phyloP scores from a whole-genome alignment of 2,888 invertebrate species.

The Ormia ochracea region DNA sequence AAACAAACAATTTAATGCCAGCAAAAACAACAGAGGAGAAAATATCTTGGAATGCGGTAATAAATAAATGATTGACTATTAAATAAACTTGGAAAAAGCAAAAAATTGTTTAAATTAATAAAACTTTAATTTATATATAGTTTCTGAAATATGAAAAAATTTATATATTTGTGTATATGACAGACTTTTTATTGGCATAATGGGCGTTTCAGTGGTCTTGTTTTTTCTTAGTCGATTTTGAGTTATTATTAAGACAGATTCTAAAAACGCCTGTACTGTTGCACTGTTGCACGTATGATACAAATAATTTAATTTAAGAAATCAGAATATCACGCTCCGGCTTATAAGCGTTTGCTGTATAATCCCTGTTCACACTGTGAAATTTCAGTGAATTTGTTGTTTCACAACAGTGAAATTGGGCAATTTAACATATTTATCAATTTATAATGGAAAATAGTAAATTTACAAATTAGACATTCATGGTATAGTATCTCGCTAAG shows the following conservation, averaged over 20 bases:
- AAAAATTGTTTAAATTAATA: slow-evolving; percentile 24
- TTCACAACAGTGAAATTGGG: too few relatives aligned
- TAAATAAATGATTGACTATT: slow-evolving; percentile 36
- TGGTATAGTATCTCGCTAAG: too few relatives aligned
- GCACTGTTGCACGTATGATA: too few relatives aligned
- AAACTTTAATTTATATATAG: neutral
- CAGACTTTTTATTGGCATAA: slow-evolving; percentile 10
- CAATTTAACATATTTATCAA: too few relatives aligned
- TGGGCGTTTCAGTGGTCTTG: slow-evolving; percentile 2
- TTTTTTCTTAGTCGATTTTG: slow-evolving; percentile 2
- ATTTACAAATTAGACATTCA: too few relatives aligned
- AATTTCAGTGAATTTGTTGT: too few relatives aligned
- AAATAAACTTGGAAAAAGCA: slow-evolving; percentile 18
- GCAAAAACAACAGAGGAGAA: neutral
- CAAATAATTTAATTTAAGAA: too few relatives aligned
- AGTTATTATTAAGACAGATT: slow-evolving; percentile 6
- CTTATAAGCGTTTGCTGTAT: too few relatives aligned
- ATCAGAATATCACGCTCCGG: neutral
- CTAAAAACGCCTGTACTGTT: too few relatives aligned
- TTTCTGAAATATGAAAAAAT: neutral
- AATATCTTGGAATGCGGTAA: slow-evolving; percentile 50
- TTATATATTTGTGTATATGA: neutral
- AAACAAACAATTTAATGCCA: slow-evolving; percentile 22
- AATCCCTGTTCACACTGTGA: too few relatives aligned
- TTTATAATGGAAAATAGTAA: too few relatives aligned